These are phyloP conservation scores for Candidula unifasciata DNA, from an alignment of 2,888 invertebrate genomes.

Conservation along the genomic window DNA sequence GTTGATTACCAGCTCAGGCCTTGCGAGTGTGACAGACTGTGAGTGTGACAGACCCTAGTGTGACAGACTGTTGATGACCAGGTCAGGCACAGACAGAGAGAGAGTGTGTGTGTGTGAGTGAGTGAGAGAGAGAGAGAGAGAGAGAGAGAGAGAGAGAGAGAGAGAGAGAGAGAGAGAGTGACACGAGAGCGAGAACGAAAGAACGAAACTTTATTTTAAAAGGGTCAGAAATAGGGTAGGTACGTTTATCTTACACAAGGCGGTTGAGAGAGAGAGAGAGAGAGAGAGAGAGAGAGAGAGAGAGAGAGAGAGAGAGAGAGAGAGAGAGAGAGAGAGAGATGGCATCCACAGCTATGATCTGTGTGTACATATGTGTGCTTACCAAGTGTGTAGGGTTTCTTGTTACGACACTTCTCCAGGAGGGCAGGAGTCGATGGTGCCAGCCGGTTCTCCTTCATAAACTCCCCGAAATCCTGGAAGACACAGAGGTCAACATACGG, in stretches of 20 bases:
- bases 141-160: neutral
- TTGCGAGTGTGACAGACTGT: too few relatives aligned
- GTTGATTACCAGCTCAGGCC: too few relatives aligned
- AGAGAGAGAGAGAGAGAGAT: neutral
- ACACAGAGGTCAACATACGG: neutral
- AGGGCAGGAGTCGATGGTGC: conserved; percentile 81
- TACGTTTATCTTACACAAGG: too few relatives aligned
- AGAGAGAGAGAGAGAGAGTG: conserved; percentile 19
- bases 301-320: conserved; percentile 11
- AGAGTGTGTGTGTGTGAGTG: too few relatives aligned
- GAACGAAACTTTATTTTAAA: too few relatives aligned
- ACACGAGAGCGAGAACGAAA: too few relatives aligned
- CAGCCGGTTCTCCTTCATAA: conserved; percentile 90
- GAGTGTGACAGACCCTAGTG: too few relatives aligned
- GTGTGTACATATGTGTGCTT: neutral
- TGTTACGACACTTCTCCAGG: conserved; percentile 52
- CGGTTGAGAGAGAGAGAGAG: conserved; percentile 28
- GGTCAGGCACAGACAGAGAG: too few relatives aligned
- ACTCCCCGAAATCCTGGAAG: conserved; percentile 87
- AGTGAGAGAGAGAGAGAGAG: neutral
- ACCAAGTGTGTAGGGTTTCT: conserved; percentile 37
- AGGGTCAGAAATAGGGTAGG: too few relatives aligned
- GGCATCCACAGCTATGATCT: neutral
- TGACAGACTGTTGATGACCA: too few relatives aligned
- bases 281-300: neutral